Conservation (phyloP, 2,113 vertebrate genomes). For the Antechinus stuartii region DNA sequence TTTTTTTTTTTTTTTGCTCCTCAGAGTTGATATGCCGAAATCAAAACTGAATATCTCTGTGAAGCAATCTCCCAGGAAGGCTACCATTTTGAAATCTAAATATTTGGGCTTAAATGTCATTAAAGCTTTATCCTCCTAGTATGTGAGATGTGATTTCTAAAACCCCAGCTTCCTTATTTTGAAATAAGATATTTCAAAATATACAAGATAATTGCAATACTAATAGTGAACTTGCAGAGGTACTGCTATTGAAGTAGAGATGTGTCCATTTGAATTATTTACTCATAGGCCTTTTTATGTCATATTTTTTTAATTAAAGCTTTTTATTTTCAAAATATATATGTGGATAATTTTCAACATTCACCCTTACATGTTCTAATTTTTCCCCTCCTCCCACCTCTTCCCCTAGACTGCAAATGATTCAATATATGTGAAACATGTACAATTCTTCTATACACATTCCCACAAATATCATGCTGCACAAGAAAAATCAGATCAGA, state of each 20-base stretch:
- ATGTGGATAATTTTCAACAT: too few relatives aligned
- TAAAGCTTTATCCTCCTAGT: slow-evolving; percentile 9
- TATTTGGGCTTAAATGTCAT: rapidly evolving
- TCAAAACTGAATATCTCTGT: background rate
- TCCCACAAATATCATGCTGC: too few relatives aligned
- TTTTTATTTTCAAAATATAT: too few relatives aligned
- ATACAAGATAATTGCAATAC: background rate
- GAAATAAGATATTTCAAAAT: slow-evolving; percentile 70
- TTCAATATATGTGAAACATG: too few relatives aligned
- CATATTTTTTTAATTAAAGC: too few relatives aligned
- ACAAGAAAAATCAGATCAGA: too few relatives aligned
- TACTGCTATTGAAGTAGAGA: background rate
- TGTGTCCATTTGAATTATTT: background rate
- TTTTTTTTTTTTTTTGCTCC: background rate
- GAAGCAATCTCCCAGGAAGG: background rate
- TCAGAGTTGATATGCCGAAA: background rate
- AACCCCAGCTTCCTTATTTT: slow-evolving; percentile 67
- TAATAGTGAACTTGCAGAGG: background rate
- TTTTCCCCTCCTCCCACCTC: too few relatives aligned
- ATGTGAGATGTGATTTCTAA: slow-evolving; percentile 25
- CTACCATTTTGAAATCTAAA: background rate
- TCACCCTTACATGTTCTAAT: too few relatives aligned
- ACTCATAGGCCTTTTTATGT: background rate
- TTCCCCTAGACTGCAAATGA: too few relatives aligned
- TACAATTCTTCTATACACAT: too few relatives aligned